Conservation (phyloP, 2,888 invertebrate genomes). For the Zaprionus bogoriensis region DNA sequence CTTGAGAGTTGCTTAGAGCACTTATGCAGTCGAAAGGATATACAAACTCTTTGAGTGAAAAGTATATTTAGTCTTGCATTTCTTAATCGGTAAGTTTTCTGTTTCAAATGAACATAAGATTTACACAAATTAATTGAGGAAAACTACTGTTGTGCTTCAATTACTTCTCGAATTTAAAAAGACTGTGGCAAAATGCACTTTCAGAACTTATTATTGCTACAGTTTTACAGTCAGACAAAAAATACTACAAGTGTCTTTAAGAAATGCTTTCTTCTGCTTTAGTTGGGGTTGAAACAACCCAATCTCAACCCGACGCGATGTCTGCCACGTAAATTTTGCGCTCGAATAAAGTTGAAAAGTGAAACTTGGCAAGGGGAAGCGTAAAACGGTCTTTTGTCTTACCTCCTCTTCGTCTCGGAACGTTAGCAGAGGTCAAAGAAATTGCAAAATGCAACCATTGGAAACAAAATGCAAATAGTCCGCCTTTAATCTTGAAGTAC, state of each 20-base stretch:
- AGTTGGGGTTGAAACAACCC: not conserved
- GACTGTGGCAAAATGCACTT: too few species aligned
- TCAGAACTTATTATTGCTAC: not conserved
- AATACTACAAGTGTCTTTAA: not conserved
- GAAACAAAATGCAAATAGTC: constrained; percentile 62
- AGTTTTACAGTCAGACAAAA: not conserved
- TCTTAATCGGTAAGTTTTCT: too few species aligned
- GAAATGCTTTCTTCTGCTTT: not conserved
- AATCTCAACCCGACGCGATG: not conserved
- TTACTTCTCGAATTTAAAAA: too few species aligned
- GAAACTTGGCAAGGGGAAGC: constrained; percentile 33
- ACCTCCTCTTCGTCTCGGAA: not conserved
- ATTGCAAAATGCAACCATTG: constrained; percentile 55
- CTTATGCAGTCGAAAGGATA: too few species aligned
- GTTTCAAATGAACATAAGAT: too few species aligned
- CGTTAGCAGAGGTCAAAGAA: constrained; percentile 30
- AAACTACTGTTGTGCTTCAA: too few species aligned
- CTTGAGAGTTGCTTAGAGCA: too few species aligned
- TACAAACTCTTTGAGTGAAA: too few species aligned
- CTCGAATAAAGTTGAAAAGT: constrained; percentile 67
- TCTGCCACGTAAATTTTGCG: constrained; percentile 55
- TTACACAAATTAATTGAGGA: too few species aligned
- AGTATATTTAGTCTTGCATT: too few species aligned
- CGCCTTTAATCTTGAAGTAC: constrained; percentile 2
- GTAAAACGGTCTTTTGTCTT: not conserved